phyloP scores from a whole-genome alignment of 2,888 invertebrate species.

The Acheta domesticus region DNA sequence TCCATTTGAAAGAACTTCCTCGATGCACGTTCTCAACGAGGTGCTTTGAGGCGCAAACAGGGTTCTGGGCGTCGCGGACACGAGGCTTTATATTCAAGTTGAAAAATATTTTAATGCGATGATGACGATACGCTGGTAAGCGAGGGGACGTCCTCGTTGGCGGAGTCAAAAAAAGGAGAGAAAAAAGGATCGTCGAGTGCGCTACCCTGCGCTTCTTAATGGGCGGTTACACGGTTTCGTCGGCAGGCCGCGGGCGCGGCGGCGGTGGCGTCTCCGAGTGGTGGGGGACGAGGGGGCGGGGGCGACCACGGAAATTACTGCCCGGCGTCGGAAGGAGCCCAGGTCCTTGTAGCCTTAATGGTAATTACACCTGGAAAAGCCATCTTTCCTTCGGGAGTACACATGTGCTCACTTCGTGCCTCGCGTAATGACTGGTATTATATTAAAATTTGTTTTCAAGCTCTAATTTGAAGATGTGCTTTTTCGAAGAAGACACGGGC shows the following conservation, averaged over 20 bases:
- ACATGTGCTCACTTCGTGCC: neutral
- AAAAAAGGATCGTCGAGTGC: neutral
- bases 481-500: too few relatives aligned
- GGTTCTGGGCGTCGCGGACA: too few relatives aligned
- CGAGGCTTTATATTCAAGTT: too few relatives aligned
- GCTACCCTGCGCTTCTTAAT: neutral
- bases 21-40: too few relatives aligned
- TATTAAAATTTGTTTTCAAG: conserved; percentile 18
- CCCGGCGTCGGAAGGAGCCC: conserved; percentile 18
- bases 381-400: conserved; percentile 4
- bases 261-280: neutral
- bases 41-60: too few relatives aligned
- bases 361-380: neutral
- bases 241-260: neutral
- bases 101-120: neutral
- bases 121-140: neutral
- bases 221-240: neutral
- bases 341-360: conserved; percentile 18
- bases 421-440: conserved; percentile 1
- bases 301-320: neutral
- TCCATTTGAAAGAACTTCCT: too few relatives aligned
- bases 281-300: neutral
- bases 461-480: conserved; percentile 1
- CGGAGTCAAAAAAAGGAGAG: neutral
- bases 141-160: neutral